A percentile compares a stretch with the other conserved stretches of the same genome.
Conservation (phyloP, 2,113 vertebrate species). For the Parus major region DNA sequence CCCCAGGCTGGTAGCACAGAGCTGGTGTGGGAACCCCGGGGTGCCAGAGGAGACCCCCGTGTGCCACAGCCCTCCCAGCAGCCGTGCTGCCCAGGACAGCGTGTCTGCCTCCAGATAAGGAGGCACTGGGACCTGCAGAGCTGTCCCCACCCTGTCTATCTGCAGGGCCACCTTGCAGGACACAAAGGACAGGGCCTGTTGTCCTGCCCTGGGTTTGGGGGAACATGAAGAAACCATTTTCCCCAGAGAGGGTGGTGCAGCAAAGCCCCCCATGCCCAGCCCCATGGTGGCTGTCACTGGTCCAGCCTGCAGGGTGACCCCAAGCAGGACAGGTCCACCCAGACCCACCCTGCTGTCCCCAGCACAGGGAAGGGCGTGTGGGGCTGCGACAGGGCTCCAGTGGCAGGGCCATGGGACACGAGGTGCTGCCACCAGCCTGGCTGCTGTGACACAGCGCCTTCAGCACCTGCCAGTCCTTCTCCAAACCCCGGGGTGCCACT, state of each 20-base stretch:
- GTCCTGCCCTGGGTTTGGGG: neutral
- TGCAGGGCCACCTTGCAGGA: neutral
- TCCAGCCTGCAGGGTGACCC: neutral
- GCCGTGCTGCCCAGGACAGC: fast-evolving
- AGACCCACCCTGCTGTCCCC: neutral
- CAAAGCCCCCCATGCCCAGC: neutral
- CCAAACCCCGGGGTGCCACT: neutral
- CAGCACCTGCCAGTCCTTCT: fast-evolving
- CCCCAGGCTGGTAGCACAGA: neutral
- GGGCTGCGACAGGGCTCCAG: neutral
- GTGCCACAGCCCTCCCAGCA: neutral
- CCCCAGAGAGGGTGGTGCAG: fast-evolving
- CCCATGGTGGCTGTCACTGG: neutral
- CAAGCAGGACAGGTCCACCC: neutral
- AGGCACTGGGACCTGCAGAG: neutral
- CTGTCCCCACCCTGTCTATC: neutral
- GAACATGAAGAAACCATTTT: fast-evolving
- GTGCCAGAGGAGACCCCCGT: neutral
- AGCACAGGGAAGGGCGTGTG: fast-evolving
- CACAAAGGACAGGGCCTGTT: fast-evolving
- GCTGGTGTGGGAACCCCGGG: neutral
- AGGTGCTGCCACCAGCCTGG: neutral
- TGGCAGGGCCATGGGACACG: neutral
- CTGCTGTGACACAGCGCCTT: neutral
- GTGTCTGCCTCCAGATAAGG: neutral